Base-by-base conservation (phyloP, 2,888 invertebrate species). In the Willowsia nigromaculata region DNA sequence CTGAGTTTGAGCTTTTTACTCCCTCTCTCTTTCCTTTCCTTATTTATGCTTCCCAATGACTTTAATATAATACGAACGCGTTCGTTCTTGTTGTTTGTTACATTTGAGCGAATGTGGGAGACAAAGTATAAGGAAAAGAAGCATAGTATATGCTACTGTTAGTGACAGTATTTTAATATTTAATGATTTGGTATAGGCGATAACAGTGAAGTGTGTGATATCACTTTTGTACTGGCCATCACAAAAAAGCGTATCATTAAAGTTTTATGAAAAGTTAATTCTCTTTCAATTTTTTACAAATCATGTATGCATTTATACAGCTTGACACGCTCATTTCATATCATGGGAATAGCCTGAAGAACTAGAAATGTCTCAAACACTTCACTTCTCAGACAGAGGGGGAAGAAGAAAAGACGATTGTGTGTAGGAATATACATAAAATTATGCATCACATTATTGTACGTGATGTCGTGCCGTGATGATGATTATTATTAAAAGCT, bases 241-340 rank as follows among this genome's bases (percentile, higher is more conserved):
- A 50, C 15, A 9, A n/a, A n/a, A n/a, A n/a, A 62, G n/a, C n/a
- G 62, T 3, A 74, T 74, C 47, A 74, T 71, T 40, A 43, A 74
- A 74, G 43, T 27, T 74, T 74, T n/a, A 50, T 50, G 47, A 47
- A 25, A 30, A 50, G 30, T 15, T 71, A 71, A 40, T 47, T 71
- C 25, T 43, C 37, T 9, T 74, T 47, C n/a, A 71, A 43, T 71
- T 71, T 68, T 71, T 74, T 30, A 47, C 25, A 74, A 43, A 30
- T n/a, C n/a, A n/a, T 74, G 25, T 3, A 43, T 56, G 1, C 0
- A n/a, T n/a, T 9, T 74, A 3, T 37, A 22, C 25, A 25, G 25
- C 43, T 71, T 43, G 43, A 71, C 71, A 71, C 25, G 40, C 40
- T 40, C 71, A 11, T 4, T 30, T 30, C 0, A 15, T 65, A 25